Evolutionary conservation across 2,113 vertebrate species (phyloP).

Genomic region (Leptobrachium leishanense): DNA sequence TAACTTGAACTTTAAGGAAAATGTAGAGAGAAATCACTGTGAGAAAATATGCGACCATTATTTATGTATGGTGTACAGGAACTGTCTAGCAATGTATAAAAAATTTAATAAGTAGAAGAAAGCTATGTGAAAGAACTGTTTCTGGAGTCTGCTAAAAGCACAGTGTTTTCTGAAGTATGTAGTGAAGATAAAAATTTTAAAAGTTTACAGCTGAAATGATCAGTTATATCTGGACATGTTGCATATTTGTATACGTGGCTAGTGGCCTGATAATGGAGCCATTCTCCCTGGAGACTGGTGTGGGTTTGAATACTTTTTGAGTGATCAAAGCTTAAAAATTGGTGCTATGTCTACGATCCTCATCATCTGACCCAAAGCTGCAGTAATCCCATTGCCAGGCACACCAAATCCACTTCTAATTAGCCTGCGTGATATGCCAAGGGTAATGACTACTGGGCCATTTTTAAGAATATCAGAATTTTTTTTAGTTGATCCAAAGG

Average conservation of each 20-base stretch:
- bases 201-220: conserved; percentile 30
- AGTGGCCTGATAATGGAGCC: background rate
- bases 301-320: background rate
- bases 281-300: background rate
- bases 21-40: conserved; percentile 40
- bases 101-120: conserved; percentile 37
- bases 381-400: no score
- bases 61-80: conserved; percentile 40
- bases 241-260: conserved; percentile 5
- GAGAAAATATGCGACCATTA: conserved; percentile 31
- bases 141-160: conserved; percentile 19
- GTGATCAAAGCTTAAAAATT: background rate
- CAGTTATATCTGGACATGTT: conserved; percentile 25
- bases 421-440: no score
- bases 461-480: no score
- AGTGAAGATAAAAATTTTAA: conserved; percentile 15
- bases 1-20: conserved; percentile 32
- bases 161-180: conserved; percentile 24
- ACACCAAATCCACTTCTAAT: no score
- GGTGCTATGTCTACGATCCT: background rate
- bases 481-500: no score
- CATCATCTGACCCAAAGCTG: no score
- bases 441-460: no score
- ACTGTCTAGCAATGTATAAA: conserved; percentile 44
- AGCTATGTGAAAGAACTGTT: conserved; percentile 26